Evolutionary conservation across 2,888 invertebrate genomes (phyloP).

Genomic region (Oithona nana): DNA sequence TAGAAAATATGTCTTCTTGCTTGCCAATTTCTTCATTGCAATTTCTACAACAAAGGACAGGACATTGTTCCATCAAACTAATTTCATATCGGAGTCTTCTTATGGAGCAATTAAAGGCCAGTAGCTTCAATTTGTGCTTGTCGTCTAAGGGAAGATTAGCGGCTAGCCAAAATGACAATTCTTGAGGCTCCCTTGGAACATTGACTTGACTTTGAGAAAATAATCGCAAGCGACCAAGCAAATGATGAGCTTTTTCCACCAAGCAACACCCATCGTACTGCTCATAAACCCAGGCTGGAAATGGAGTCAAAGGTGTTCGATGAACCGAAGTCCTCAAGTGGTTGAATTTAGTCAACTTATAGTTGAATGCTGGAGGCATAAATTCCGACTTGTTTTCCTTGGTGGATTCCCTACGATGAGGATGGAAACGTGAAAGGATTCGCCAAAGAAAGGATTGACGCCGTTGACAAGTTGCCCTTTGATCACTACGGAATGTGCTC

Average conservation of each 20-base stretch:
- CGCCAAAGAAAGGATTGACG: no score
- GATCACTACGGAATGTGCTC: no score
- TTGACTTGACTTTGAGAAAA: not conserved
- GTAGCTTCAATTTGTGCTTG: conserved; percentile 39
- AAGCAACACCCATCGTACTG: conserved; percentile 38
- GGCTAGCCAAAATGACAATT: conserved; percentile 59
- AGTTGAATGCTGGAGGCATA: not conserved
- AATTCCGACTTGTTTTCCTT: not conserved
- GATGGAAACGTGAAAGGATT: no score
- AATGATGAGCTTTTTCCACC: conserved; percentile 23
- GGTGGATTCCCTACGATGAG: no score
- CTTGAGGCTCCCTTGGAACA: conserved; percentile 21
- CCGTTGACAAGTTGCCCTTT: no score
- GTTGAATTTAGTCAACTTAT: not conserved
- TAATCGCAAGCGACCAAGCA: conserved; percentile 10
- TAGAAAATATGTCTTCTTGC: conserved; percentile 51
- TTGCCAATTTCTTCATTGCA: conserved; percentile 37
- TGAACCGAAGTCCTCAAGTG: not conserved
- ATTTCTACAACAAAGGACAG: conserved; percentile 31
- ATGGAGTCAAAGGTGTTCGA: conserved; percentile 38
- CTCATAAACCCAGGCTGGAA: conserved; percentile 46
- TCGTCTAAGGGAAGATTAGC: conserved; percentile 52
- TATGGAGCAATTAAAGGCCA: conserved; percentile 43
- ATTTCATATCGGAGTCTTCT: conserved; percentile 42
- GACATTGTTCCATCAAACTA: conserved; percentile 26